These are phyloP conservation scores for Meiosimyza platycephala DNA, from an alignment of 2,888 invertebrate species.

Conservation along the genomic window DNA sequence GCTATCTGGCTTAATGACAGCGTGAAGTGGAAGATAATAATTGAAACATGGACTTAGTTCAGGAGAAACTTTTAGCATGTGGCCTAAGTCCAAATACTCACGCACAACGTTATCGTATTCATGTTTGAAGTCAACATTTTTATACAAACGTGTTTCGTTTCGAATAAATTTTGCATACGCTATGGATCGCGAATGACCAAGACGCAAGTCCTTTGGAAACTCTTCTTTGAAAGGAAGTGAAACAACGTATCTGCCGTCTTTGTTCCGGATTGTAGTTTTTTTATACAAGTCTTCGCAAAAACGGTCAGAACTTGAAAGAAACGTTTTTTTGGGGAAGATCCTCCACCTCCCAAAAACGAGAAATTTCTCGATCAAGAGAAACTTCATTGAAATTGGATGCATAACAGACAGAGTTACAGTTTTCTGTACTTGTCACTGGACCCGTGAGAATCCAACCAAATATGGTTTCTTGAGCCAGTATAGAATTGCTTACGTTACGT, in stretches of 20 bases:
- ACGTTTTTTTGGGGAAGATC: neutral
- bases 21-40: too few relatives aligned
- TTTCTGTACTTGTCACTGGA: conserved; percentile 5
- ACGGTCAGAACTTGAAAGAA: neutral
- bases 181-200: neutral
- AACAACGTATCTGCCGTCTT: neutral
- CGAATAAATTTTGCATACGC: conserved; percentile 25
- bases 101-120: conserved; percentile 30
- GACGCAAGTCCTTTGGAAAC: neutral
- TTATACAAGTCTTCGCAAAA: neutral
- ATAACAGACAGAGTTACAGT: too few relatives aligned
- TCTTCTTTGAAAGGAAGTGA: too few relatives aligned
- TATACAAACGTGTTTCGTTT: conserved; percentile 20
- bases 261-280: neutral
- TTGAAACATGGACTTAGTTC: neutral
- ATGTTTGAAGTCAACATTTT: conserved; percentile 18
- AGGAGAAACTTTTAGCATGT: too few relatives aligned
- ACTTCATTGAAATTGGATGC: conserved; percentile 22
- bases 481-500: conserved; percentile 8
- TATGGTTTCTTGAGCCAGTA: conserved; percentile 35
- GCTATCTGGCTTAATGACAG: conserved; percentile 1
- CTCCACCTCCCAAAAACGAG: neutral
- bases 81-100: conserved; percentile 19
- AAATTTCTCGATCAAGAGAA: neutral
- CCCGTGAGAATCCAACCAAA: conserved; percentile 41